Evolutionary conservation across 35 echinoderm and acorn worm genomes (phyloP).

Genomic region (Eucidaris tribuloides): DNA sequence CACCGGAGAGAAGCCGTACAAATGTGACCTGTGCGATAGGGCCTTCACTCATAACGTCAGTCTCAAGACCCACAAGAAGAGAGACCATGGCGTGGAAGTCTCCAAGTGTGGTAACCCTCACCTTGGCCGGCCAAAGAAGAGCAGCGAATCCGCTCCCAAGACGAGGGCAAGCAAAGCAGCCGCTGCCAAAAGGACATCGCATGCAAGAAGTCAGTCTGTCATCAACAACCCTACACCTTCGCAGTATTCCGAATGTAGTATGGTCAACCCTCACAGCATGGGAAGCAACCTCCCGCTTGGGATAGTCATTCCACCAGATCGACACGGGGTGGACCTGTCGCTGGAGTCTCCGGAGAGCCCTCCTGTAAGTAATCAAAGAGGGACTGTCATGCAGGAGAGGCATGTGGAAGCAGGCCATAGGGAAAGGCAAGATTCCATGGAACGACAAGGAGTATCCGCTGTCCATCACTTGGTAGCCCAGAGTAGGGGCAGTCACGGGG

Average conservation of each 20-base stretch:
- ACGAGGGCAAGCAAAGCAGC: not conserved
- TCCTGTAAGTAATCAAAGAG: not conserved
- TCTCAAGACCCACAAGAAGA: constrained; percentile 53
- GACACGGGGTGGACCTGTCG: constrained; percentile 2
- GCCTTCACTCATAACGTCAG: constrained; percentile 63
- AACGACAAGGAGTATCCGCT: not conserved
- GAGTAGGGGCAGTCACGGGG: not conserved
- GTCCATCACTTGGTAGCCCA: constrained; percentile 1
- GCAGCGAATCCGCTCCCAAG: not conserved
- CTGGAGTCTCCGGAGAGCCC: constrained; percentile 9
- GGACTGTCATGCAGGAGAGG: not conserved
- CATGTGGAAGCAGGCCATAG: not conserved
- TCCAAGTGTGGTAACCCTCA: constrained; percentile 20
- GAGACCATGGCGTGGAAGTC: constrained; percentile 35
- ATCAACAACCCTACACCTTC: constrained; percentile 21
- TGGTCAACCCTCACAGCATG: not conserved
- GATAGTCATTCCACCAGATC: not conserved
- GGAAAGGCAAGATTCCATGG: not conserved
- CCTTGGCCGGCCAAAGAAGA: constrained; percentile 7
- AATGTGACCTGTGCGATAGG: constrained; percentile 49
- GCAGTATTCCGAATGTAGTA: constrained; percentile 30
- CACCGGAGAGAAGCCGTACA: constrained; percentile 65
- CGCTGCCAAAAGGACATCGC: not conserved
- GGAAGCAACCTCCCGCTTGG: not conserved
- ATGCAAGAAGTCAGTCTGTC: constrained; percentile 4